phyloP scores from a whole-genome alignment of 1,140 invertebrate genomes.

The Plectrocnemia conspersa region DNA sequence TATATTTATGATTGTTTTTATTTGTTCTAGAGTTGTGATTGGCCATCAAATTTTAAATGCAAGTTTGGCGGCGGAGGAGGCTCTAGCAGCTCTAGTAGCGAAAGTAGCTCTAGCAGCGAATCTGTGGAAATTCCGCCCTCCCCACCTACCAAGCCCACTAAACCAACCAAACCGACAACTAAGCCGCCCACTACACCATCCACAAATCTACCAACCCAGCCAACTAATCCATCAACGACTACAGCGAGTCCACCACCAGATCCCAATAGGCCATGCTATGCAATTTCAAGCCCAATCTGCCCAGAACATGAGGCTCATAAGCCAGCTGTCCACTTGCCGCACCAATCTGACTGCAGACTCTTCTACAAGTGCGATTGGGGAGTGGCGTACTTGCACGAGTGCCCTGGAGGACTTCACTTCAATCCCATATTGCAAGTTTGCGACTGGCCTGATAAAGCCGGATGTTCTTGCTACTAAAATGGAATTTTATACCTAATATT shows the following conservation, averaged over 20 bases:
- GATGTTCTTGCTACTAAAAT: constrained; percentile 45
- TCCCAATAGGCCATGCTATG: constrained; percentile 25
- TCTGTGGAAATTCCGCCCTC: no score
- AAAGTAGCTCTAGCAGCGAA: no score
- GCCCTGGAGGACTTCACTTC: constrained; percentile 53
- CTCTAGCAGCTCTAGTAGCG: no score
- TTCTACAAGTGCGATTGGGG: constrained; percentile 57
- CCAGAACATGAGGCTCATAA: constrained; percentile 21
- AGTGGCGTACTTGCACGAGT: constrained; percentile 45
- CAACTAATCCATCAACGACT: not conserved
- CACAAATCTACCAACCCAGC: not conserved
- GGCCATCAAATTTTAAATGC: no score
- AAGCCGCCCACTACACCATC: no score
- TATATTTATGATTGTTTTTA: no score
- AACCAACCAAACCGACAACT: no score
- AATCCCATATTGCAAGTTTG: constrained; percentile 51
- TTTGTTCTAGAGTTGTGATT: no score
- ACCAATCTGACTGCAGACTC: constrained; percentile 51
- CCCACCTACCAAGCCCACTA: no score
- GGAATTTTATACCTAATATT: no score
- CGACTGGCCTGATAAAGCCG: constrained; percentile 52
- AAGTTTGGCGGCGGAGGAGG: no score
- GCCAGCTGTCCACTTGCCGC: constrained; percentile 43
- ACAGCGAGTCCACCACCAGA: not conserved
- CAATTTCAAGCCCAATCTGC: constrained; percentile 20